These are phyloP conservation scores for Oreocharis arfaki DNA, from an alignment of 2,113 vertebrate species.

Conservation along the genomic window DNA sequence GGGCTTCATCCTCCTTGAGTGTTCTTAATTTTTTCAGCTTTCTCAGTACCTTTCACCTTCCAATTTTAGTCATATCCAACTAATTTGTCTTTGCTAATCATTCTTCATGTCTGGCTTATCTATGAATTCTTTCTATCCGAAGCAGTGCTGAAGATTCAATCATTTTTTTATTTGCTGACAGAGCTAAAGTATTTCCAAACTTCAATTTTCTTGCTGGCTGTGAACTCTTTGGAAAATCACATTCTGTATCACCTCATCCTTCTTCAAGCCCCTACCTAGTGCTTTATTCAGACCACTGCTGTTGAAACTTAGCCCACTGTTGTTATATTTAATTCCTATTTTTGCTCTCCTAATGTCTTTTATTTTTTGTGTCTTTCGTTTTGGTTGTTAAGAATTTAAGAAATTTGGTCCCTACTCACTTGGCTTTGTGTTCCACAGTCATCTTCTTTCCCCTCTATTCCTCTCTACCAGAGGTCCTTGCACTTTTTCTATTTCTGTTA, in stretches of 20 bases:
- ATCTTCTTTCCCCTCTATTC: neutral
- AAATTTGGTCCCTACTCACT: neutral
- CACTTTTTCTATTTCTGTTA: neutral
- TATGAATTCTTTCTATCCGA: neutral
- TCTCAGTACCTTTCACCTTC: neutral
- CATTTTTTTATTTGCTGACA: neutral
- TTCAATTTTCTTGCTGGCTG: neutral
- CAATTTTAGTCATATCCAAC: neutral
- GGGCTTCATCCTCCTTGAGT: neutral
- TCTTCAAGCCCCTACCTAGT: neutral
- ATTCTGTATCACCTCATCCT: neutral
- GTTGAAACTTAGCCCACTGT: neutral
- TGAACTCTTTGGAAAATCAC: neutral
- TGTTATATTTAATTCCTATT: neutral
- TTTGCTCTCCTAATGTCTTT: neutral
- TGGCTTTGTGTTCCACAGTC: neutral
- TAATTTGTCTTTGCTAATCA: neutral
- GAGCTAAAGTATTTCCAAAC: neutral
- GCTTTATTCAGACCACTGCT: neutral
- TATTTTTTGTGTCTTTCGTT: neutral
- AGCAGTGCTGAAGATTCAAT: neutral
- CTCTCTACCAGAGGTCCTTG: neutral
- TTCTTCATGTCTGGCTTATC: neutral
- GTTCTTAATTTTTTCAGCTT: neutral
- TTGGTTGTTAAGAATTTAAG: neutral